Evolutionary conservation across 1,140 invertebrate genomes (phyloP), one percentile per base, ranked within the genome.

Genomic region (Coptotermes formosanus): DNA sequence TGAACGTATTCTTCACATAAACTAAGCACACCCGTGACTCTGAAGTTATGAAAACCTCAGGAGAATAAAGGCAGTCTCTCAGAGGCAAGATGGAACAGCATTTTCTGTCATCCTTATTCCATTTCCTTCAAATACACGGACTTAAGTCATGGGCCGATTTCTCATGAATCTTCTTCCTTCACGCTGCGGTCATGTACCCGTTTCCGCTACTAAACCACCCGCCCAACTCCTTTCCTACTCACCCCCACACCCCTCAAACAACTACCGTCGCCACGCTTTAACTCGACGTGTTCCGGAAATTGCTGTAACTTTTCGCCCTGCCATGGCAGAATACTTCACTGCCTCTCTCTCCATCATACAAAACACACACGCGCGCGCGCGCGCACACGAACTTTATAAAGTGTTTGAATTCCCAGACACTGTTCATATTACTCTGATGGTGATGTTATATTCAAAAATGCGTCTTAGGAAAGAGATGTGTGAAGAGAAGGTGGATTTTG

Each of bases 251-350:
- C 64, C 64, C n/a, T 75, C 64, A 75, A 75, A 75, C 64, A 75
- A 75, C 64, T 55, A 55, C 52, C 14, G 14, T 55, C 19, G 14
- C 52, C 52, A 19, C 64, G 6, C 64, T 25, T 75, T 8, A 75
- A 75, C 64, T 75, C 64, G 14, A 30, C 64, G 64, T 75, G 64
- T 75, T 16, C 64, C 64, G 64, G 64, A 75, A 75, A 75, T 75
- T 75, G 64, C 64, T 75, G 64, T 75, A 75, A 75, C 64, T 75
- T 75, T 75, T 75, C 64, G 64, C 19, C 52, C 52, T 55, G 1
- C 52, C 19, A 21, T 55, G 6, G 52, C n/a, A 75, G 25, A 75
- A 75, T 25, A 75, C n/a, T 75, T 30, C 6, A 30, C 25, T 75
- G 64, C 64, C n/a, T 25, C n/a, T 30, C n/a, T 30, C 64, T 75